Percentiles rank a stretch among this genome's conserved stretches.
Conservation (phyloP, 1,140 invertebrate genomes). For the Gryon sp. region DNA sequence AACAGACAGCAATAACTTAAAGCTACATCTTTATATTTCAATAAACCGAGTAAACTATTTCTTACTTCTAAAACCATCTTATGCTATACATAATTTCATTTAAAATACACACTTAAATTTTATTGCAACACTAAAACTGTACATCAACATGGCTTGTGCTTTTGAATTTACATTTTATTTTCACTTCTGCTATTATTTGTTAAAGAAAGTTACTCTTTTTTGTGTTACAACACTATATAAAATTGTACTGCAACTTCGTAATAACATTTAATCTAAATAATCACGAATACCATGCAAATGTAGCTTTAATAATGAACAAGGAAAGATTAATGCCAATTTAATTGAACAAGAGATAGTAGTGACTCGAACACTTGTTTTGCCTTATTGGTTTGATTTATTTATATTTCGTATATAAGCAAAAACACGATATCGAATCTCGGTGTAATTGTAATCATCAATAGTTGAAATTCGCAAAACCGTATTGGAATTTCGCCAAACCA, state of each 20-base stretch:
- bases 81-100: constrained; percentile 38
- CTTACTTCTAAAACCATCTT: too few relatives aligned
- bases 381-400: constrained; percentile 21
- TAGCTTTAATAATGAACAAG: background rate
- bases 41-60: too few relatives aligned
- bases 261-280: background rate
- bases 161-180: constrained; percentile 34
- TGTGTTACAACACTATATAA: too few relatives aligned
- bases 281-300: background rate
- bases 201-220: constrained; percentile 43
- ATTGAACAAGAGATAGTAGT: constrained; percentile 5
- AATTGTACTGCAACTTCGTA: background rate
- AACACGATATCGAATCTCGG: constrained; percentile 35
- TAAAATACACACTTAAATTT: constrained; percentile 44
- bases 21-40: too few relatives aligned
- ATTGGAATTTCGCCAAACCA: constrained; percentile 48
- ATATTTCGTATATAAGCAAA: constrained; percentile 18
- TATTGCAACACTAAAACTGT: constrained; percentile 42
- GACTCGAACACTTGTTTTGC: constrained; percentile 15
- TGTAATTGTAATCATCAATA: constrained; percentile 35
- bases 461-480: constrained; percentile 19
- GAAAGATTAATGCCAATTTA: constrained; percentile 22
- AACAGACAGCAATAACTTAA: too few relatives aligned
- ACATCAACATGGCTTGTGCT: constrained; percentile 22
- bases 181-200: constrained; percentile 23